Conservation (phyloP, 2,797 vertebrate species). For the Malurus splendens region DNA sequence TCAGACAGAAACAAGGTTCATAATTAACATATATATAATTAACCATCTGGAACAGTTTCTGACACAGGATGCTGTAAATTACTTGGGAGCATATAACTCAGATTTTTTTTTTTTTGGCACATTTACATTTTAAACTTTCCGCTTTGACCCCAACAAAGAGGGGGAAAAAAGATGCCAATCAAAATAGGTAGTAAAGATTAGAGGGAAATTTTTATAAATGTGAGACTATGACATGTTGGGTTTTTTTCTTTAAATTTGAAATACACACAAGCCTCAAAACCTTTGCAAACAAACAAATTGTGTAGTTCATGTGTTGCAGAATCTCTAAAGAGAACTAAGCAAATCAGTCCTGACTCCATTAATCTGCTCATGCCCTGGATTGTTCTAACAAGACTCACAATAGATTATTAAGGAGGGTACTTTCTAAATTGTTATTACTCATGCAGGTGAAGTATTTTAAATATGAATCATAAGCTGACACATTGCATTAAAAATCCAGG, state of each 20-base stretch:
- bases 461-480: constrained; percentile 13
- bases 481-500: neutral
- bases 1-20: neutral
- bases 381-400: neutral
- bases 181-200: neutral
- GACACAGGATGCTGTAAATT: neutral
- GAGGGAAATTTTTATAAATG: neutral
- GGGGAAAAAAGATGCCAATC: neutral
- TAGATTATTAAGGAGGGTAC: neutral
- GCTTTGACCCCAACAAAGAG: neutral
- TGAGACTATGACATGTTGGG: neutral
- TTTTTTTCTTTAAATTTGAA: neutral
- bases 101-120: neutral
- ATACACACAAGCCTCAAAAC: neutral
- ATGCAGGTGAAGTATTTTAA: neutral
- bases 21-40: neutral
- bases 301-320: neutral
- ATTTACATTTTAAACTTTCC: neutral
- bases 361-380: neutral
- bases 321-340: neutral
- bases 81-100: neutral
- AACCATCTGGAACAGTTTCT: neutral
- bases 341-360: neutral
- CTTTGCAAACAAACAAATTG: neutral
- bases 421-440: constrained; percentile 6